Evolutionary conservation across 92 coral and sea anemone genomes (phyloP).

Genomic region (Parazoanthus swiftii): DNA sequence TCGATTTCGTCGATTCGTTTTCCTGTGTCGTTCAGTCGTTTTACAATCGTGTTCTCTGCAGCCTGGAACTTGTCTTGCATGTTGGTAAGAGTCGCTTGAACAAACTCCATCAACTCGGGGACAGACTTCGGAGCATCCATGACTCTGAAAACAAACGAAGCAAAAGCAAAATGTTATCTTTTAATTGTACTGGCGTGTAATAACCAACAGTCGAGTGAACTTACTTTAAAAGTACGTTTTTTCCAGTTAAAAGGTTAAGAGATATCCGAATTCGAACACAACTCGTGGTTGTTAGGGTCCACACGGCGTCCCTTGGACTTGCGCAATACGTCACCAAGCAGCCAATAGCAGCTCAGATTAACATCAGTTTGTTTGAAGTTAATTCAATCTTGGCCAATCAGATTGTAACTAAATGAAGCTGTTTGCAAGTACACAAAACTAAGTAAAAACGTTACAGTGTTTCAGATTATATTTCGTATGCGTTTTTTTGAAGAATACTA

Average conservation of each 20-base stretch:
- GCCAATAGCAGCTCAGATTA: conserved; percentile 24
- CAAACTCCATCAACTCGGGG: conserved; percentile 90
- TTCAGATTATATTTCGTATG: not conserved
- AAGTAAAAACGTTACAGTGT: not conserved
- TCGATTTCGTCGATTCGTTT: conserved; percentile 88
- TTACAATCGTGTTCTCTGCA: conserved; percentile 88
- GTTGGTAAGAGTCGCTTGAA: conserved; percentile 82
- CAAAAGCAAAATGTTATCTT: not conserved
- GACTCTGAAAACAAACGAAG: not conserved
- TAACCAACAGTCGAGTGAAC: not conserved
- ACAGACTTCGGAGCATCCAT: conserved; percentile 86
- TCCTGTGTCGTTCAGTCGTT: conserved; percentile 87
- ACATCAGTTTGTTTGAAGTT: not conserved
- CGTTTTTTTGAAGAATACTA: too few relatives aligned
- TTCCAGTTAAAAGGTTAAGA: too few relatives aligned
- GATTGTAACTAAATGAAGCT: not conserved
- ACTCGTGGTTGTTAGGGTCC: not conserved
- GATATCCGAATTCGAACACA: not conserved
- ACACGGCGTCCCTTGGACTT: conserved; percentile 14
- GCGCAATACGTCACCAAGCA: not conserved
- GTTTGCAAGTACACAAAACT: conserved; percentile 16
- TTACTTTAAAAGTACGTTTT: not conserved
- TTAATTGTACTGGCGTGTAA: not conserved
- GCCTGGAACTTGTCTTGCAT: conserved; percentile 95
- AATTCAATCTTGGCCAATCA: conserved; percentile 24